Base-by-base conservation (phyloP, 2,797 vertebrate species). In the Hoplostethus atlanticus region DNA sequence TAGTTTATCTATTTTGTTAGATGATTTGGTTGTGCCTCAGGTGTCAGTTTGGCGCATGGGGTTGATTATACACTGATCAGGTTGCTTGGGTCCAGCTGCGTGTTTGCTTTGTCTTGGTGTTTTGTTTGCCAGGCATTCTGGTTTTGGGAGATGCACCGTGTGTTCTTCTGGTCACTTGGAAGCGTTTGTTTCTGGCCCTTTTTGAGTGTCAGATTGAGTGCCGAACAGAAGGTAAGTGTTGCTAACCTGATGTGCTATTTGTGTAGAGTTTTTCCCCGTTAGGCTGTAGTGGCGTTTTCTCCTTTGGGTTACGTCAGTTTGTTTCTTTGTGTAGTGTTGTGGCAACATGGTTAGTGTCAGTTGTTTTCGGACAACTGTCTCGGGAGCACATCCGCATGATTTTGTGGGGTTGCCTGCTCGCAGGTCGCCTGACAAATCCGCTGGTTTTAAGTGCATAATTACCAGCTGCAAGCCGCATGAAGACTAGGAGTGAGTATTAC, bases 401-500 rank as follows among this genome's bases (percentile, higher is more conserved):
- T 28, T 61, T 11, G 21, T n/a, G 40, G n/a, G n/a, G n/a, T n/a
- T n/a, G n/a, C n/a, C n/a, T n/a, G n/a, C n/a, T n/a, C n/a, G n/a
- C n/a, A n/a, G 40, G 30, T 46, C 1, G 21, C 60, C 10, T 62
- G 16, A 8, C 25, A 48, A 31, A 3, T 30, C 44, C 4, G 21
- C 40, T 61, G 42, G 59, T 12, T 47, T 61, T 28, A n/a, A 60
- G 59, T 47, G 42, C 12, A 6, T 61, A 61, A 61, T 1, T 47
- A 61, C 59, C 42, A 10, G 7, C 59, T 8, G 42, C 42, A 46
- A 61, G 25, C 42, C 42, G 11, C 42, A 47, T 30, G 21, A 61
- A 61, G 59, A 25, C 58, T 25, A 46, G 42, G 40, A 42, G 30
- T n/a, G 54, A 56, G 9, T 54, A 6, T 56, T 56, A 36, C 12